A percentile compares a stretch with the other conserved stretches of the same genome.
These are phyloP conservation scores for Willisornis vidua DNA, from an alignment of 2,113 vertebrate species.

Conservation along the genomic window DNA sequence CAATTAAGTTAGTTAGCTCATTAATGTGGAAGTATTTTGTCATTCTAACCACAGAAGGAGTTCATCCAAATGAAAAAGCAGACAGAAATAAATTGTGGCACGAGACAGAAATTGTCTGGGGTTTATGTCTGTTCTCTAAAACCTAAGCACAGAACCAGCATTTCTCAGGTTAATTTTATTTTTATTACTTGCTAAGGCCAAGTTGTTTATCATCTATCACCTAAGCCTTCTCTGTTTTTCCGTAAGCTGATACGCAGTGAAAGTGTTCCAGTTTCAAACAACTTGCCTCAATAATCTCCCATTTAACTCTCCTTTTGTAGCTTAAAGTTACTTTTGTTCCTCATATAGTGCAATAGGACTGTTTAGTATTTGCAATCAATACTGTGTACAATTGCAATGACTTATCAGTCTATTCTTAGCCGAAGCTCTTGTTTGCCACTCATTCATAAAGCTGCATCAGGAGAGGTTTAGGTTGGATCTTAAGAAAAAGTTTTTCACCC, in stretches of 20 bases:
- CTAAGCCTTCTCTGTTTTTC: not conserved
- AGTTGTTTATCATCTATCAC: not conserved
- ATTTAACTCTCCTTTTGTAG: not conserved
- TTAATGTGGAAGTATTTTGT: slow-evolving; percentile 34
- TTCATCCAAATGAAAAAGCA: not conserved
- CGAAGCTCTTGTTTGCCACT: not conserved
- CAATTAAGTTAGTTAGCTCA: slow-evolving; percentile 1
- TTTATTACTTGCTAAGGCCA: not conserved
- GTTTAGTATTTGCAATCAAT: not conserved
- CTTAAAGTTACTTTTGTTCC: not conserved
- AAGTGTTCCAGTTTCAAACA: not conserved
- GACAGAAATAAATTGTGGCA: slow-evolving; percentile 1
- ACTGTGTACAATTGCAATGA: not conserved
- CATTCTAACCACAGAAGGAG: slow-evolving; percentile 20
- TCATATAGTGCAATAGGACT: not conserved
- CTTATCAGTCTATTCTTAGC: not conserved
- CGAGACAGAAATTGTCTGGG: not conserved
- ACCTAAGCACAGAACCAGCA: not conserved
- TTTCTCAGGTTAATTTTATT: slow-evolving; percentile 14
- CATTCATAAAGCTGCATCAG: not conserved
- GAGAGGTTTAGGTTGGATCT: not conserved
- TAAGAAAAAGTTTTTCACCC: not conserved
- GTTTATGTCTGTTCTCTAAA: not conserved
- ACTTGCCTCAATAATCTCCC: not conserved
- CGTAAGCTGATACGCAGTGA: not conserved